Base-by-base conservation (phyloP, 2,888 invertebrate genomes). In the Dilophus febrilis region DNA sequence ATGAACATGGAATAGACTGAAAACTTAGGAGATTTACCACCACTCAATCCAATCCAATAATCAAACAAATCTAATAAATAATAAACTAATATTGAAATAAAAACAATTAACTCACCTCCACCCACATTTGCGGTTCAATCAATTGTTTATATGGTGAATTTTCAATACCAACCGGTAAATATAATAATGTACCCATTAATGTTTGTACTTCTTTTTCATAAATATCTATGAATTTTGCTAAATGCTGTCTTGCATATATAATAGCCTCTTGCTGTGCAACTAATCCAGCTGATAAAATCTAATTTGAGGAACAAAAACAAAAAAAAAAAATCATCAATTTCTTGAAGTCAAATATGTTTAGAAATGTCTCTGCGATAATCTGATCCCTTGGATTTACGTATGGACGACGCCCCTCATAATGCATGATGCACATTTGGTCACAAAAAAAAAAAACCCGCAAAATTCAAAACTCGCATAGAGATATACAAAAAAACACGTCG, bases 101-200 rank as follows among this genome's bases (percentile, higher is more conserved):
- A n/a, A n/a, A n/a, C n/a, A n/a, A n/a, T n/a, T n/a, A n/a, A 13
- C 27, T 32, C 32, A 36, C 40, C 41, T 70, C 69, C 2, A 69
- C 64, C 86, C 87, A 88, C 53, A 82, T 71, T 42, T 77, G 76
- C 11, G 77, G 70, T 50, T 81, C 77, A 26, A 83, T 65, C 40
- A 86, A 68, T 53, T 74, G 72, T 49, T 74, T 71, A 54, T 88
- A 90, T 0, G 87, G 87, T 11, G 86, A 86, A 38, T 71, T 72
- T 45, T 71, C 70, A 43, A 87, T 72, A n/a, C 84, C 86, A 51
- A 76, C 74, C 7, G 76, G 77, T 44, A 86, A 64, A 60, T 77
- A 88, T 41, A 87, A 64, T 46, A 88, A 65, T 53, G 84, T 82
- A 30, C 86, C 87, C 88, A 90, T 88, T 50, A 88, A 62, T 36